Base-by-base conservation (phyloP, 2,888 invertebrate genomes). In the Papilio protenor region DNA sequence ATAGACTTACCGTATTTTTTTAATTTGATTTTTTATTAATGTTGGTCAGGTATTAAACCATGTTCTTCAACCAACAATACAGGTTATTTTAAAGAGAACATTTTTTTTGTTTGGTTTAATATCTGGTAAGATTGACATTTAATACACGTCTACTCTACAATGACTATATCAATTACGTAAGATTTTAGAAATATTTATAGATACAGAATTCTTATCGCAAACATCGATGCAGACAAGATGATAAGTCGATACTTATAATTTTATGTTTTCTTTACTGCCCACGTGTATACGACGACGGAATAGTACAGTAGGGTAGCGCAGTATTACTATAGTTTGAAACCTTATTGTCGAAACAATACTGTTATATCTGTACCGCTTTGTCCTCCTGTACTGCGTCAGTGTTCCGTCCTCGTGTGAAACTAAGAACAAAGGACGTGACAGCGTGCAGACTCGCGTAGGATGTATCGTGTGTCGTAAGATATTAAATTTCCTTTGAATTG, bases 401-500 rank as follows among this genome's bases (percentile, higher is more conserved):
- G 52, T 16, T 52, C 14, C 0, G 57, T 57, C 57, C 21, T 57
- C 57, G 57, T 57, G 57, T 57, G 57, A n/a, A 57, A 21, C 10
- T 57, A 57, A 57, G 4, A 49, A 49, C 57, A 57, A 57, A 57
- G n/a, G 57, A 57, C 18, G 33, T 61, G 16, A 61, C 61, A 64
- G 21, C 27, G 64, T 33, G 64, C 64, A 64, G 64, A 64, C 33
- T 64, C 0, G 33, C 64, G 64, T 64, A 33, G 64, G 64, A 33
- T 64, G 64, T 64, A 8, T 33, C 8, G 18, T 33, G 64, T 33
- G n/a, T 57, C 21, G 21, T 6, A 16, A 23, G 23, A 61, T 61
- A 61, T 61, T 61, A 64, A 64, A 64, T 64, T 64, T 16, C 64
- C 64, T 64, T 64, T 64, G 18, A 33, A 18, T 64, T 27, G 23